Conservation (phyloP, 2,888 invertebrate species). For the Standfussiana lucernea region DNA sequence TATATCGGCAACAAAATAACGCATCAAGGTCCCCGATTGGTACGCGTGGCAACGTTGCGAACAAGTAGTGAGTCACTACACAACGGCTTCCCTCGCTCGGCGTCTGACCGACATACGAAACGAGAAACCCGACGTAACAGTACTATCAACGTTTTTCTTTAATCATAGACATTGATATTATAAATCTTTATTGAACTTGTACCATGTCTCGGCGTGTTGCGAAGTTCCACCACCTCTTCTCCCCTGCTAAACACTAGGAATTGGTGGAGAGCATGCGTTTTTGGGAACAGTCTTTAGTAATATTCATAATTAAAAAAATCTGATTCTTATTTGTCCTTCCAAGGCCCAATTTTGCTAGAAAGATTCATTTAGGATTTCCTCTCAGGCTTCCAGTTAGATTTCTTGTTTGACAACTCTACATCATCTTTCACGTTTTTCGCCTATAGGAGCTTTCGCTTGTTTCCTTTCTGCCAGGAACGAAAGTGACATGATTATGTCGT, state of each 20-base stretch:
- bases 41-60: constrained; percentile 70
- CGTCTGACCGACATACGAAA: constrained; percentile 67
- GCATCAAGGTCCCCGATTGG: constrained; percentile 61
- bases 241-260: background rate
- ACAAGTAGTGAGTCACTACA: constrained; percentile 77
- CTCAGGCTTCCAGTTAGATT: background rate
- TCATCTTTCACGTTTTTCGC: background rate
- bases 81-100: constrained; percentile 82
- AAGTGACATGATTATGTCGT: background rate
- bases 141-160: constrained; percentile 63
- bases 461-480: background rate
- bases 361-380: background rate
- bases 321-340: constrained; percentile 3
- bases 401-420: constrained; percentile 1
- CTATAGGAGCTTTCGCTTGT: background rate
- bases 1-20: constrained; percentile 53
- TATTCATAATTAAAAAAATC: background rate
- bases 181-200: constrained; percentile 51
- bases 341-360: constrained; percentile 12
- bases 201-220: background rate
- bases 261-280: background rate
- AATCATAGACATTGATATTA: constrained; percentile 59
- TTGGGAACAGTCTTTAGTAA: background rate
- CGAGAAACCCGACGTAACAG: constrained; percentile 68
- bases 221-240: background rate